Conservation (phyloP, 2,113 vertebrate species). For the Thomomys bottae region DNA sequence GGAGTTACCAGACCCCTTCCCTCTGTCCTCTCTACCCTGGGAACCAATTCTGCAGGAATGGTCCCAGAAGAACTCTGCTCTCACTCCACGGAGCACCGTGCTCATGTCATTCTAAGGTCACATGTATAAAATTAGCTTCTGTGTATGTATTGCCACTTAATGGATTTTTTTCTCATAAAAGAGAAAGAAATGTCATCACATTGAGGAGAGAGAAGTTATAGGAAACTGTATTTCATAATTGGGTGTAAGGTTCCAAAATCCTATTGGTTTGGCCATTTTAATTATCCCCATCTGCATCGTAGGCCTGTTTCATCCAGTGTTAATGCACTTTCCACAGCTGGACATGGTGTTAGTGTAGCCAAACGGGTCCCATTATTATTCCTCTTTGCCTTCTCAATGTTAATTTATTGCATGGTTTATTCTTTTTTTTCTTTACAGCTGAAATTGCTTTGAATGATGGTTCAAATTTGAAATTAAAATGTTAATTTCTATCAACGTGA, state of each 20-base stretch:
- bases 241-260: constrained; percentile 66
- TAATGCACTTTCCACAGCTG: constrained; percentile 90
- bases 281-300: constrained; percentile 81
- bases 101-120: constrained; percentile 75
- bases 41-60: constrained; percentile 45
- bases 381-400: constrained; percentile 88
- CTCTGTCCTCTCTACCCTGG: constrained; percentile 12
- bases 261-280: constrained; percentile 83
- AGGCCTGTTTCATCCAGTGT: constrained; percentile 88
- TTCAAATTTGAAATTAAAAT: constrained; percentile 83
- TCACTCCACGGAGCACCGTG: constrained; percentile 56
- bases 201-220: constrained; percentile 67
- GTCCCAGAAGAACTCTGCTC: constrained; percentile 51
- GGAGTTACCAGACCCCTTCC: constrained; percentile 55
- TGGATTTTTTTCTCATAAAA: constrained; percentile 75
- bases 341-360: constrained; percentile 87
- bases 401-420: constrained; percentile 97
- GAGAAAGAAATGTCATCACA: constrained; percentile 65
- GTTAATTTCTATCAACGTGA: constrained; percentile 92
- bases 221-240: constrained; percentile 68
- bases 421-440: constrained; percentile 86
- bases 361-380: constrained; percentile 86
- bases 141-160: constrained; percentile 71
- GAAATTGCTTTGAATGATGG: constrained; percentile 88
- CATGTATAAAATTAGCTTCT: constrained; percentile 77